Evolutionary conservation across 1,140 invertebrate species (phyloP), one percentile per base, ranked within the genome.

Genomic region (Trichoplusia ni): DNA sequence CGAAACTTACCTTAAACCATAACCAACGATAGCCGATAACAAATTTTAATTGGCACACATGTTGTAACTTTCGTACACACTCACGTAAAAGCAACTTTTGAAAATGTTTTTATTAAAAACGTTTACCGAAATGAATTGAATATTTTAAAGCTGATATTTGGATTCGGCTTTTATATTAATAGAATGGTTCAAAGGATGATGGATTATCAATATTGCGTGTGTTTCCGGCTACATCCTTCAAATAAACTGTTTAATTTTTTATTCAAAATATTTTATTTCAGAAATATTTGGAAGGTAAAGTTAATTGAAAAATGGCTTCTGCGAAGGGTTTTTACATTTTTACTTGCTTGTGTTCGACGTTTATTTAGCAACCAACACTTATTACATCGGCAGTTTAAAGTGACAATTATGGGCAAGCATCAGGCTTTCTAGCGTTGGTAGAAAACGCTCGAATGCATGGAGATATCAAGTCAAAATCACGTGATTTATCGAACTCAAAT

Each of bases 51-150:
- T 14, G 14, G 5, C 5, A 7, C 23, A 27, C 25, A 31, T 51
- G 47, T 51, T 23, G 2, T 35, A 51, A 51, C 16, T 51, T 51
- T 35, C 16, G 23, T 27, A 13, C 13, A 18, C 13, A 2, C 5
- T 2, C 5, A 6, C 2, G 9, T 31, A 33, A 21, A 35, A 35
- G n/a, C 25, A 31, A 4, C 4, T 19, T 31, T 19, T 27, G 27
- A 51, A 51, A 51, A 51, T 11, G 31, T 8, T 19, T 33, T 49
- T 51, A 19, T 11, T 51, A 9, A n/a, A 31, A 49, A 49, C 46
- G 46, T 49, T 11, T 33, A 18, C 6, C 29, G 35, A 51, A 33
- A 19, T 21, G 14, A 31, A 49, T 33, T 49, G 46, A 19, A 49
- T 33, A 49, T 49, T 49, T 33, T 3, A 33, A 51, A 35, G 35